A percentile compares a stretch with the other conserved stretches of the same genome.
These are phyloP conservation scores for Rhyzopertha dominica DNA, from an alignment of 1,140 invertebrate species.

Conservation along the genomic window DNA sequence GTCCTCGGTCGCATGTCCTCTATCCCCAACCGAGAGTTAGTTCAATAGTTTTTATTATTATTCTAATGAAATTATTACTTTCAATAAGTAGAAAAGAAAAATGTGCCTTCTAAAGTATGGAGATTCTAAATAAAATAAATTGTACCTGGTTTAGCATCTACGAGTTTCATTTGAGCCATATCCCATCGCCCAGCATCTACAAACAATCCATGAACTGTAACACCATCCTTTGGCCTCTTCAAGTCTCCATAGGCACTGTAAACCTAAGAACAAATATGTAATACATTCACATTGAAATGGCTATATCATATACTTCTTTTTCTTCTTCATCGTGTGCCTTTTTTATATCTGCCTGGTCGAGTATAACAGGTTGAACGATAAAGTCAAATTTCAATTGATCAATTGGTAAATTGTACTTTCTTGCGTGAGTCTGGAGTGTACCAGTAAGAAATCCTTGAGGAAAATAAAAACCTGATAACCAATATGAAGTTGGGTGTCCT, in stretches of 20 bases:
- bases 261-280: slow-evolving; percentile 22
- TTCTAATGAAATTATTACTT: too few relatives aligned
- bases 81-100: too few relatives aligned
- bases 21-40: too few relatives aligned
- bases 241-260: slow-evolving; percentile 52
- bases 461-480: slow-evolving; percentile 88
- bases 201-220: slow-evolving; percentile 80
- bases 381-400: slow-evolving; percentile 82
- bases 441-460: slow-evolving; percentile 88
- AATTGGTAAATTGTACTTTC: slow-evolving; percentile 78
- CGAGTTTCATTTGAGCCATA: slow-evolving; percentile 54
- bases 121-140: too few relatives aligned
- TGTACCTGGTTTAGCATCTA: slow-evolving; percentile 66
- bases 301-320: slow-evolving; percentile 38
- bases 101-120: too few relatives aligned
- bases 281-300: slow-evolving; percentile 2
- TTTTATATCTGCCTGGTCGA: slow-evolving; percentile 65
- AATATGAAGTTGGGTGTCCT: slow-evolving; percentile 72
- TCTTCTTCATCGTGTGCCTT: slow-evolving; percentile 45
- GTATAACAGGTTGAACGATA: slow-evolving; percentile 48
- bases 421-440: slow-evolving; percentile 76
- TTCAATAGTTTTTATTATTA: too few relatives aligned
- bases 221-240: slow-evolving; percentile 62
- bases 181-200: slow-evolving; percentile 85
- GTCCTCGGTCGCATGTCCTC: too few relatives aligned